Conservation (phyloP, 2,113 vertebrate species). For the Erythrolamprus reginae region DNA sequence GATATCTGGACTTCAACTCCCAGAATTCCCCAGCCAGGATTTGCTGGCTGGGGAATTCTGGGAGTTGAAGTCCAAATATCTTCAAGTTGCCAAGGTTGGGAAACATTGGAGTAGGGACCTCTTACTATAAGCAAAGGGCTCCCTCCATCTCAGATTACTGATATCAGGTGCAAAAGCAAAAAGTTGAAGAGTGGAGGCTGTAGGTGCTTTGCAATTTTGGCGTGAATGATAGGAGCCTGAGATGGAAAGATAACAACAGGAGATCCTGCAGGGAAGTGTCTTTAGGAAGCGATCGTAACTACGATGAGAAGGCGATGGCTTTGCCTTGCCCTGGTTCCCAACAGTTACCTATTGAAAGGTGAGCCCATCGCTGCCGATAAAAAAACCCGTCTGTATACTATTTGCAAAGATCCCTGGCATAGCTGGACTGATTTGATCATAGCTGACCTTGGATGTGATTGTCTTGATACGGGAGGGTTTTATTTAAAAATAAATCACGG, state of each 20-base stretch:
- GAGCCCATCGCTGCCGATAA: background rate
- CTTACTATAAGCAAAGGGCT: background rate
- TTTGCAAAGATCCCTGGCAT: background rate
- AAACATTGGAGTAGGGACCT: background rate
- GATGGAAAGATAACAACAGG: background rate
- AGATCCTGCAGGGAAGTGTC: background rate
- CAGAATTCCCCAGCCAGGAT: too few species aligned
- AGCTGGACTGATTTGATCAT: background rate
- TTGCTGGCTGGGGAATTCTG: too few species aligned
- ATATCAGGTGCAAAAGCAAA: too few species aligned
- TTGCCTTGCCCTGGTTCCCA: background rate
- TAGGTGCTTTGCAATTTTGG: background rate
- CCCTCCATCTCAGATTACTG: background rate
- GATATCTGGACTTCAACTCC: too few species aligned
- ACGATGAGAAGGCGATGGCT: background rate
- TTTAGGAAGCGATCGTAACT: background rate
- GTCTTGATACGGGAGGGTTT: background rate
- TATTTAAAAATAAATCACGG: background rate
- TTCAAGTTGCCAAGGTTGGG: too few species aligned
- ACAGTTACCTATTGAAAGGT: background rate
- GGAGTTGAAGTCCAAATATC: too few species aligned
- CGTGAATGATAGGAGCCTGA: background rate
- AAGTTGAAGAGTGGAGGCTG: too few species aligned
- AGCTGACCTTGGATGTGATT: background rate
- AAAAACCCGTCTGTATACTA: background rate